Evolutionary conservation across 2,797 vertebrate genomes (phyloP), one percentile per base, ranked within the genome.

Genomic region (Microctenopoma steveboyesi): DNA sequence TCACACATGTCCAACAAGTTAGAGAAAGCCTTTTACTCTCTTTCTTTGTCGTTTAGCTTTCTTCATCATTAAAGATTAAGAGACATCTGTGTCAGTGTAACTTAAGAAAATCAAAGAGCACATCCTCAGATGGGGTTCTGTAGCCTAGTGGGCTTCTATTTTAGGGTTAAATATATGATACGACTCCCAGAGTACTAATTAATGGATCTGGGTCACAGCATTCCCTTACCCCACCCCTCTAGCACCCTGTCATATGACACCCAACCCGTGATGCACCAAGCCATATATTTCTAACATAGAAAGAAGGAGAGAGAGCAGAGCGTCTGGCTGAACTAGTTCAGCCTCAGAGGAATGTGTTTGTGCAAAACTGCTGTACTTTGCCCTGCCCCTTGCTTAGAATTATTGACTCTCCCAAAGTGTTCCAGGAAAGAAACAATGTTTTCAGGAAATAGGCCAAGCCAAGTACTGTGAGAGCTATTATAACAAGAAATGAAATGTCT

Each of bases 281-380:
- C 59, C 57, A 76, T 18, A 33, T 50, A 75, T 83, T 77, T 86
- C 65, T 78, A 79, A 50, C 71, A 69, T 66, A 64, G 57, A 42
- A 0, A 2, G 12, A 42, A 4, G 10, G 12, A 40, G 10, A 40
- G 10, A 40, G 39, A 33, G 64, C 71, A 12, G 65, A 35, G 59
- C 47, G 54, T 68, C 52, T 79, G 77, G 69, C 53, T 74, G 69
- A 86, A 83, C 86, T 70, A 52, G 82, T 86, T 90, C 79, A 86
- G 43, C 80, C 73, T 61, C 56, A 55, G 33, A 84, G 80, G 82
- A 91, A 91, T 88, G 82, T 91, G 85, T 90, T 92, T 92, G 81
- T 88, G 79, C 51, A 79, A 61, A 69, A 54, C 78, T 69, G 43
- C 71, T 86, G 84, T 90, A 89, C 86, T 86, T 77, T 79, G 80